Conservation (phyloP, 2,888 invertebrate genomes). For the Pachydiplax longipennis region DNA sequence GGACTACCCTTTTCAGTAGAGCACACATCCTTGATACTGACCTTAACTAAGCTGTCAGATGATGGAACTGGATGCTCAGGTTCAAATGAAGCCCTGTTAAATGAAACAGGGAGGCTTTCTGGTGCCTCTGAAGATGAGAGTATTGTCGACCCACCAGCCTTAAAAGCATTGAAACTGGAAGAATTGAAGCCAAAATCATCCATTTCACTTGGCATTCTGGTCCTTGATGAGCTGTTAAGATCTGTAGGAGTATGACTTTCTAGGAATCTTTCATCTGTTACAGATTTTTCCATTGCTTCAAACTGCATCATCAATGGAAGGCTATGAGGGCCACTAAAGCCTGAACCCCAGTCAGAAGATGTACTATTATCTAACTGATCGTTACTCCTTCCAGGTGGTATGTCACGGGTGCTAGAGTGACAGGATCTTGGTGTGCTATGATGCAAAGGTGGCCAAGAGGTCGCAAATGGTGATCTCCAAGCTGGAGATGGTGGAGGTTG, state of each 20-base stretch:
- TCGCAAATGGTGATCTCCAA: background rate
- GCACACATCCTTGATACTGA: background rate
- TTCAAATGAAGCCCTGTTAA: background rate
- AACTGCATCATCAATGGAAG: conserved; percentile 1
- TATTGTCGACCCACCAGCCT: background rate
- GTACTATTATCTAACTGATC: background rate
- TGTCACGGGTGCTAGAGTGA: conserved; percentile 13
- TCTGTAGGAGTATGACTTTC: background rate
- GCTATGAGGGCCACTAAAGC: conserved; percentile 15
- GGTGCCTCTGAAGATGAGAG: background rate
- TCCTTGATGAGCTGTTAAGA: no score
- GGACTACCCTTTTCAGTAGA: background rate
- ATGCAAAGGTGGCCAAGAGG: conserved; percentile 26
- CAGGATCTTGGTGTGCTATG: conserved; percentile 41
- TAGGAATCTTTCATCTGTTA: background rate
- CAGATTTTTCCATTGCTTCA: background rate
- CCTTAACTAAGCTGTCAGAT: background rate
- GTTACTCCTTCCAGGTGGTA: background rate
- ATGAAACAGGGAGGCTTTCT: background rate
- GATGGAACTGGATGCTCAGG: background rate
- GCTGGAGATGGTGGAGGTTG: background rate
- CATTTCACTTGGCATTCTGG: no score
- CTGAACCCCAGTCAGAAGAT: background rate
- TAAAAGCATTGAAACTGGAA: background rate
- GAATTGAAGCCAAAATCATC: background rate